Conservation (phyloP, 2,797 vertebrate genomes). For the Gastrophryne carolinensis region DNA sequence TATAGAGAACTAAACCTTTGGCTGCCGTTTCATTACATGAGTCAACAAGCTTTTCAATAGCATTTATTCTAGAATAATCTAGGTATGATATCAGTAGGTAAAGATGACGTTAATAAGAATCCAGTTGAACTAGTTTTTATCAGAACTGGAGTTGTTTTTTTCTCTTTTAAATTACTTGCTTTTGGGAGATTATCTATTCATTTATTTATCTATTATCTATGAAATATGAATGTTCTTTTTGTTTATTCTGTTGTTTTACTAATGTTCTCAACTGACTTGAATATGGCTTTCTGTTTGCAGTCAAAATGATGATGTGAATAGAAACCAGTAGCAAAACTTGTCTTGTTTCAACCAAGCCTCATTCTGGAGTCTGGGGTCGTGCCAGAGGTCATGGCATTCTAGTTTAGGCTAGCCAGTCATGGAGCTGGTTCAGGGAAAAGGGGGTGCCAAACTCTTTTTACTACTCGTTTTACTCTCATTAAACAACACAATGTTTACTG, state of each 20-base stretch:
- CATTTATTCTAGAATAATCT: neutral
- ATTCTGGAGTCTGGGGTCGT: too few relatives aligned
- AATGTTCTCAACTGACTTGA: slow-evolving; percentile 10
- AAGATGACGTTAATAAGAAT: neutral
- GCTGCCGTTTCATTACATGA: neutral
- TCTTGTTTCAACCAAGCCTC: too few relatives aligned
- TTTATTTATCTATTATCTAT: too few relatives aligned
- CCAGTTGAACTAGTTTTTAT: neutral
- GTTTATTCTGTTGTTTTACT: slow-evolving; percentile 29
- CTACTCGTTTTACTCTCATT: too few relatives aligned
- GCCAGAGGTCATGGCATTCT: too few relatives aligned
- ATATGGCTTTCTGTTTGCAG: neutral
- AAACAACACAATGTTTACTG: too few relatives aligned
- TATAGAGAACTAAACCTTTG: too few relatives aligned
- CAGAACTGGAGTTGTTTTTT: neutral
- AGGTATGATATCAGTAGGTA: neutral
- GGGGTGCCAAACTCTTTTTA: too few relatives aligned
- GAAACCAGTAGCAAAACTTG: too few relatives aligned
- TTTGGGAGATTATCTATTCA: neutral
- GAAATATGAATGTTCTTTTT: slow-evolving; percentile 11
- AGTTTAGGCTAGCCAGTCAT: too few relatives aligned
- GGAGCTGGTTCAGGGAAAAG: too few relatives aligned
- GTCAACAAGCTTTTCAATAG: neutral
- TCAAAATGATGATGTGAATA: too few relatives aligned
- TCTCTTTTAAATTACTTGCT: neutral